phyloP scores from a whole-genome alignment of 2,797 vertebrate species.

The Hipposideros larvatus region DNA sequence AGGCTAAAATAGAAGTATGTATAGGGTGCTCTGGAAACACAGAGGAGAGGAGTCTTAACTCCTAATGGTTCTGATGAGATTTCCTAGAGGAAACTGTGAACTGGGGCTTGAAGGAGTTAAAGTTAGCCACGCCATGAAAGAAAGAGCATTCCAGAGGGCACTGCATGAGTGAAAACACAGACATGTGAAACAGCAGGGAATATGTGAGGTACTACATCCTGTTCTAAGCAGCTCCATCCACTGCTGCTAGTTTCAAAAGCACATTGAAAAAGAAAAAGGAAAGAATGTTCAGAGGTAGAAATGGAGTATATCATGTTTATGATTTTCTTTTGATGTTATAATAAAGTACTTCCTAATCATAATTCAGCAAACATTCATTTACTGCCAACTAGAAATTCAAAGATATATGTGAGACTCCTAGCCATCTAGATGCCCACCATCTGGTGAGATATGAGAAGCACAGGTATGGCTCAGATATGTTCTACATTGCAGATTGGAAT shows the following conservation, averaged over 20 bases:
- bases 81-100: neutral
- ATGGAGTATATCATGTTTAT: neutral
- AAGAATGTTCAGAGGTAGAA: neutral
- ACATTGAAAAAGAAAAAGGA: neutral
- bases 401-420: neutral
- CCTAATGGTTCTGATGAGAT: neutral
- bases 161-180: neutral
- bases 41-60: neutral
- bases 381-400: neutral
- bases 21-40: neutral
- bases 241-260: neutral
- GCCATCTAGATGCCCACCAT: neutral
- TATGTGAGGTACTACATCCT: neutral
- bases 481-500: neutral
- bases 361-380: constrained; percentile 31
- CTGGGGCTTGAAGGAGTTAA: neutral
- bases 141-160: neutral
- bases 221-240: neutral
- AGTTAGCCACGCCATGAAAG: neutral
- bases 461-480: neutral
- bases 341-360: constrained; percentile 7
- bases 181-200: neutral
- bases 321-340: neutral
- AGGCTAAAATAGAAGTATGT: neutral
- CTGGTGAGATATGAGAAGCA: neutral